Percentiles rank a stretch among this genome's conserved stretches.
phyloP scores from a whole-genome alignment of 2,797 vertebrate species.

The Bufotes viridis region DNA sequence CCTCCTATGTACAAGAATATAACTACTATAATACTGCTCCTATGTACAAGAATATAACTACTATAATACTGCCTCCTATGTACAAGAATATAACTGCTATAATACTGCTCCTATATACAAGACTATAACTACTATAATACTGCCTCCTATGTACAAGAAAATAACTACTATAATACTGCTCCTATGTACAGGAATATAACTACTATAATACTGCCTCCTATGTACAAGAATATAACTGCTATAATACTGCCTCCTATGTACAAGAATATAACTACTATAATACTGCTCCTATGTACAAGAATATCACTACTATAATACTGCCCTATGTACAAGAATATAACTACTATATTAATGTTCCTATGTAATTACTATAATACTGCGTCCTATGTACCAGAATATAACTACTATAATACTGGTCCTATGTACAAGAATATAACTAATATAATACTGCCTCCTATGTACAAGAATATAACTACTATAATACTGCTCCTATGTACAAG shows the following conservation, averaged over 20 bases:
- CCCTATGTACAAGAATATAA: neutral
- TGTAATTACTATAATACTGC: neutral
- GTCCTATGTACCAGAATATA: neutral
- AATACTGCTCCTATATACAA: neutral
- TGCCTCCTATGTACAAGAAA: too few relatives aligned
- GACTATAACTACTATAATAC: too few relatives aligned
- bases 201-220: neutral
- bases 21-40: constrained; percentile 3
- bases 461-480: constrained; percentile 8
- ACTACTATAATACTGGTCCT: neutral
- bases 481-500: neutral
- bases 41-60: constrained; percentile 13
- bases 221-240: too few relatives aligned
- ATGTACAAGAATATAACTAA: neutral
- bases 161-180: too few relatives aligned
- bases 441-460: neutral
- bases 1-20: neutral
- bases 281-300: neutral
- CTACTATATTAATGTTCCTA: neutral
- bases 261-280: neutral
- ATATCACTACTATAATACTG: neutral
- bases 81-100: constrained; percentile 7
- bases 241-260: too few relatives aligned
- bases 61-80: constrained; percentile 6
- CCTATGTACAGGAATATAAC: neutral